Evolutionary conservation across 2,888 invertebrate genomes (phyloP), one percentile per base, ranked within the genome.

Genomic region (Hanleya hanleyi): DNA sequence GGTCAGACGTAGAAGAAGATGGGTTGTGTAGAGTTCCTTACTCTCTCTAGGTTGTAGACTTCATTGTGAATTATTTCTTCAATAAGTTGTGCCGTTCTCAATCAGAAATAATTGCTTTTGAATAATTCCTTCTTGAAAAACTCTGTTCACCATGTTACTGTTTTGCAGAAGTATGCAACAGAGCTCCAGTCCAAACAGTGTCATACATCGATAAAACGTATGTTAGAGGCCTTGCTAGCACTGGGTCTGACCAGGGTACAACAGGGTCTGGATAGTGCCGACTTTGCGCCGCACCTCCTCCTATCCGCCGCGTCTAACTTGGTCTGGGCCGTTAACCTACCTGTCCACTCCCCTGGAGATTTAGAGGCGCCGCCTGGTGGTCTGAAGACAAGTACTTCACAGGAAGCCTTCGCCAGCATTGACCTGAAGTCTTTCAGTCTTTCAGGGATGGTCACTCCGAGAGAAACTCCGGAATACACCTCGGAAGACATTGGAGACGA

Each of bases 131-230:
- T n/a, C n/a, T n/a, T n/a, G n/a, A n/a, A n/a, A n/a, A n/a, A n/a
- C n/a, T n/a, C n/a, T n/a, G n/a, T n/a, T n/a, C n/a, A n/a, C n/a
- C n/a, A n/a, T n/a, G n/a, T n/a, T n/a, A n/a, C n/a, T n/a, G n/a
- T n/a, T n/a, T n/a, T n/a, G n/a, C 78, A 86, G 86, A 77, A 75
- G 38, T 82, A 81, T 69, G 61, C 75, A 3, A 71, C 71, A 33
- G 86, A 86, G 71, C 77, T 80, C 65, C 77, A 80, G 57, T 79
- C 80, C 0, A 69, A 70, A 6, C 68, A 73, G 22, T 68, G 78
- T 57, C 82, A 83, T 57, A 66, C 66, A 1, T 67, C 79, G 9
- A 79, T 82, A 7, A 68, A 81, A 6, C 65, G 66, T 50, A 68
- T 74, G 37, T 62, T 84, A 12, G 77, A 80, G 51, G 70, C n/a